Conservation (phyloP, 2,797 vertebrate species). For the Enteromius viviparus region DNA sequence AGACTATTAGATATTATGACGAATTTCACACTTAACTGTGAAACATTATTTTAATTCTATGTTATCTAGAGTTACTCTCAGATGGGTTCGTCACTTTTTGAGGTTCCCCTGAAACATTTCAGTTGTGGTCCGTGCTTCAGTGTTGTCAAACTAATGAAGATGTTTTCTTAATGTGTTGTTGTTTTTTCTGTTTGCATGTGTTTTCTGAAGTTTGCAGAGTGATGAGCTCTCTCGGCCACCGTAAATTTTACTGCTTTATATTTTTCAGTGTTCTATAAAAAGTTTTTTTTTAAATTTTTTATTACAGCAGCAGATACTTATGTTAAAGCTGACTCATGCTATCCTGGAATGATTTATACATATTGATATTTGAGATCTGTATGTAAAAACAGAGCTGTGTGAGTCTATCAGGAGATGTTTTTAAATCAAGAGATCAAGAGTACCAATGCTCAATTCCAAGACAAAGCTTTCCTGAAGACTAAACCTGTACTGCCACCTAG, state of each 20-base stretch:
- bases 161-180: too few relatives aligned
- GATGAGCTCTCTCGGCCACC: too few relatives aligned
- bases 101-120: too few relatives aligned
- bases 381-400: background rate
- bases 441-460: background rate
- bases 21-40: too few relatives aligned
- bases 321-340: background rate
- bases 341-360: constrained; percentile 6
- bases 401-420: background rate
- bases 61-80: too few relatives aligned
- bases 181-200: too few relatives aligned
- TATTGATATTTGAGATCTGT: background rate
- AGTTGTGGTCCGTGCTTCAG: too few relatives aligned
- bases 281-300: background rate
- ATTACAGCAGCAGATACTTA: background rate
- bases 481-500: background rate
- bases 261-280: background rate
- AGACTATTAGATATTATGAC: too few relatives aligned
- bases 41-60: too few relatives aligned
- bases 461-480: background rate
- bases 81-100: too few relatives aligned
- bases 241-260: background rate
- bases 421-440: background rate
- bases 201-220: too few relatives aligned
- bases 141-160: too few relatives aligned